A percentile compares a stretch with the other conserved stretches of the same genome.
phyloP scores from a whole-genome alignment of 2,797 vertebrate species.

The Takifugu rubripes region DNA sequence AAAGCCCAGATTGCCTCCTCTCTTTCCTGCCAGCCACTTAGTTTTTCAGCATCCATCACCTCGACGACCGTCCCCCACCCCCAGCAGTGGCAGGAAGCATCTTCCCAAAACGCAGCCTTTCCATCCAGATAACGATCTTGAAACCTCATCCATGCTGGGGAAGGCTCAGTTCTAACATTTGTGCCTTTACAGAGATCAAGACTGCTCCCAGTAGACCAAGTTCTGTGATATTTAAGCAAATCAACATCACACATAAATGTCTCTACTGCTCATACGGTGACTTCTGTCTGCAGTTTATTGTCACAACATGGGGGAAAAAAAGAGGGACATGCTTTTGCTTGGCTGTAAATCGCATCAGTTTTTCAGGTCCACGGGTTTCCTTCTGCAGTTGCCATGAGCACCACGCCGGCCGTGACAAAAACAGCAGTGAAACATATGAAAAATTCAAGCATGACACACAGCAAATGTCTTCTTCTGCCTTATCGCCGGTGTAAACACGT shows the following conservation, averaged over 20 bases:
- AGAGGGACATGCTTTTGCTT: too few species aligned
- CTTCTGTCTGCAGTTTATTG: not conserved
- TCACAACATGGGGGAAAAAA: too few species aligned
- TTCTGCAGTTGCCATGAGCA: slow-evolving; percentile 13
- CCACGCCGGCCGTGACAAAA: slow-evolving; percentile 8
- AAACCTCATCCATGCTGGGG: too few species aligned
- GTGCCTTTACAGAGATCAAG: too few species aligned
- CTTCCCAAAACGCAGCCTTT: slow-evolving; percentile 55
- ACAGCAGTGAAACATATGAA: slow-evolving; percentile 4
- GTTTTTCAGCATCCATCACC: slow-evolving; percentile 71
- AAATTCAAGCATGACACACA: slow-evolving; percentile 2
- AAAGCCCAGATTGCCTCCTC: slow-evolving; percentile 74
- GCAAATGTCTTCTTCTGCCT: not conserved
- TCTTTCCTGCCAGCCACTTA: slow-evolving; percentile 58
- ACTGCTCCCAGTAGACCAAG: too few species aligned
- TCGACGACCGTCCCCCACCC: slow-evolving; percentile 22
- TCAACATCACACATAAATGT: not conserved
- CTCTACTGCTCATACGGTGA: slow-evolving; percentile 2
- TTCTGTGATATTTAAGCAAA: not conserved
- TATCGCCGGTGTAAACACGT: slow-evolving; percentile 13
- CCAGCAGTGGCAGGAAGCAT: slow-evolving; percentile 18
- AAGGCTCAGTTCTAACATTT: too few species aligned
- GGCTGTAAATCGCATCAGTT: not conserved
- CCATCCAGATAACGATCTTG: too few species aligned
- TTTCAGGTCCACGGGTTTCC: slow-evolving; percentile 34